Evolutionary conservation across 2,113 vertebrate genomes (phyloP).

Genomic region (Equus quagga): DNA sequence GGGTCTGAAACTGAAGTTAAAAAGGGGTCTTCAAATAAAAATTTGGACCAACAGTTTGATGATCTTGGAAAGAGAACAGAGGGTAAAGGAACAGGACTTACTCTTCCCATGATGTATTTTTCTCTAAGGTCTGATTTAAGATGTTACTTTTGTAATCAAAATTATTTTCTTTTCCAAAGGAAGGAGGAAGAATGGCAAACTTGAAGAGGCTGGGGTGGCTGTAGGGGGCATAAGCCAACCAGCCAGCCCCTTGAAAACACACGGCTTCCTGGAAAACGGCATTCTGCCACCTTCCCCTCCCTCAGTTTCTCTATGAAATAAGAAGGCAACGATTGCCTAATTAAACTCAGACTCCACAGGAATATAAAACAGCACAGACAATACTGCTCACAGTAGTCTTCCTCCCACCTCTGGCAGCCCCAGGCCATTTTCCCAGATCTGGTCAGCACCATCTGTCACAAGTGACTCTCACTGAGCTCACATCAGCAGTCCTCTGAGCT

Average conservation of each 20-base stretch:
- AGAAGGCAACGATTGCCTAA: background rate
- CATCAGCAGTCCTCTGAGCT: background rate
- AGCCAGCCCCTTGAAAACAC: background rate
- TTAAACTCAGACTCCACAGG: background rate
- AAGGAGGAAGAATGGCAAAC: background rate
- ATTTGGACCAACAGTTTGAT: background rate
- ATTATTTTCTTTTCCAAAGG: background rate
- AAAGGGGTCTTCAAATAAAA: conserved; percentile 1
- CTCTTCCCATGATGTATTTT: background rate
- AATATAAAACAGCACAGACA: background rate
- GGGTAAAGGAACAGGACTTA: background rate
- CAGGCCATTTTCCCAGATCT: background rate
- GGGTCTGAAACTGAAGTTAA: conserved; percentile 23
- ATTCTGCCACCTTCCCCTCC: background rate
- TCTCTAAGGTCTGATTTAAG: background rate
- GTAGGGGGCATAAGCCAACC: background rate
- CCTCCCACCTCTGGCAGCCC: background rate
- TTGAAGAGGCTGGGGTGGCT: background rate
- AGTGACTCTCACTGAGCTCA: background rate
- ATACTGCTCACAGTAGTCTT: background rate
- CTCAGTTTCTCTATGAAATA: background rate
- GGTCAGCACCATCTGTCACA: background rate
- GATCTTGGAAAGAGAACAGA: background rate
- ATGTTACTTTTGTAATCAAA: background rate
- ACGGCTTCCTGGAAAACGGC: background rate